Percentiles rank a stretch among this genome's conserved stretches.
phyloP scores from a whole-genome alignment of 2,888 invertebrate species.

The Oligia fasciuncula region DNA sequence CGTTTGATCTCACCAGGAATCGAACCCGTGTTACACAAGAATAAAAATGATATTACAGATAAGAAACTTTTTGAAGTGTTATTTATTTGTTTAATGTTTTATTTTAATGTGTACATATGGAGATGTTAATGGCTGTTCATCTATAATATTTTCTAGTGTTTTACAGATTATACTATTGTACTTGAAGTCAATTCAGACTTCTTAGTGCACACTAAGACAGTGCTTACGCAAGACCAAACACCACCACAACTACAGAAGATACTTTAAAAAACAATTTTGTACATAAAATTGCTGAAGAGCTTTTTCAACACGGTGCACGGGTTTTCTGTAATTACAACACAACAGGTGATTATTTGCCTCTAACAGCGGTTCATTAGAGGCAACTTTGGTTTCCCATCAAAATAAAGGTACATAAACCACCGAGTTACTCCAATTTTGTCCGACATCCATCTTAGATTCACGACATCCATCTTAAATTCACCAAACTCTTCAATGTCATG shows the following conservation, averaged over 20 bases:
- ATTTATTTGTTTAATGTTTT: slow-evolving; percentile 17
- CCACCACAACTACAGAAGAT: neutral
- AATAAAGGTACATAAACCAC: neutral
- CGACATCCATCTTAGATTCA: slow-evolving; percentile 26
- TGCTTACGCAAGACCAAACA: neutral
- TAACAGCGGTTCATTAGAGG: neutral
- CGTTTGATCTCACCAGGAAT: slow-evolving; percentile 62
- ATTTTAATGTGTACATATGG: slow-evolving; percentile 14
- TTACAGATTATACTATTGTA: neutral
- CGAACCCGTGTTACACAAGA: slow-evolving; percentile 43
- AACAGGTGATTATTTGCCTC: neutral
- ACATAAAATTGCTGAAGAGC: neutral
- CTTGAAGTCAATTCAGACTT: neutral
- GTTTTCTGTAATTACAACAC: neutral
- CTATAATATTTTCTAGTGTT: neutral
- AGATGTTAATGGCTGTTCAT: neutral
- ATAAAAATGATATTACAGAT: slow-evolving; percentile 23
- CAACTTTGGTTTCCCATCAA: neutral
- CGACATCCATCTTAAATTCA: slow-evolving; percentile 24
- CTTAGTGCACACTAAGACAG: neutral
- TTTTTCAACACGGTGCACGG: too few species aligned
- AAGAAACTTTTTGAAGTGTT: slow-evolving; percentile 34
- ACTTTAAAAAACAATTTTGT: neutral
- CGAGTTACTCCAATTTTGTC: neutral
- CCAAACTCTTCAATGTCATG: slow-evolving; percentile 44